Conservation (phyloP, 2,797 vertebrate species). For the Prionace glauca region DNA sequence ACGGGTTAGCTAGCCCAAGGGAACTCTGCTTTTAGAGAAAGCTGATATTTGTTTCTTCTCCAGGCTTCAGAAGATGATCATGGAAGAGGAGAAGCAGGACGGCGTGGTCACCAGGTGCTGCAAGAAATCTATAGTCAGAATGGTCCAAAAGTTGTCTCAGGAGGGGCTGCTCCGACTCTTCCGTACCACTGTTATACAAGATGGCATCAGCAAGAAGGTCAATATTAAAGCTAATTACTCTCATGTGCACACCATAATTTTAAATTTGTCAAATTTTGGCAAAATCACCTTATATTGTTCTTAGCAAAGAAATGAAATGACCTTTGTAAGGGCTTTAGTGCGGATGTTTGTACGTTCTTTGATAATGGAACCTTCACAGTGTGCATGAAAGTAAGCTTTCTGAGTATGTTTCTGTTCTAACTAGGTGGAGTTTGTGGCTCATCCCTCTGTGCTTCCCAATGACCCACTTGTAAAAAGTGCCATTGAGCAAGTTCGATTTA, state of each 20-base stretch:
- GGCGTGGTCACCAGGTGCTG: conserved; percentile 83
- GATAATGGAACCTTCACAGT: not conserved
- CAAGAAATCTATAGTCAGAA: conserved; percentile 82
- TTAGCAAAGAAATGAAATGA: not conserved
- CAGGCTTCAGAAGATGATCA: conserved; percentile 91
- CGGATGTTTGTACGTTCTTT: not conserved
- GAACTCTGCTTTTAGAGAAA: not conserved
- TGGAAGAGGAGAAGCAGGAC: conserved; percentile 78
- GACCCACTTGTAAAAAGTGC: conserved; percentile 75
- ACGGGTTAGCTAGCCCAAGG: not conserved
- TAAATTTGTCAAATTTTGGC: not conserved
- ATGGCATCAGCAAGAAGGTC: conserved; percentile 82
- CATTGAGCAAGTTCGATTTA: conserved; percentile 89
- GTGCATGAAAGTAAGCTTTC: not conserved
- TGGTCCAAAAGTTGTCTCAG: conserved; percentile 69
- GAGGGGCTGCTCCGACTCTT: conserved; percentile 78
- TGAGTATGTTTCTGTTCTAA: conserved; percentile 20
- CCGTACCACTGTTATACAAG: conserved; percentile 78
- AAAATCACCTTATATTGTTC: not conserved
- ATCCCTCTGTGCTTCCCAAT: conserved; percentile 77
- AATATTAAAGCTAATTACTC: not conserved
- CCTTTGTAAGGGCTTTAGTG: not conserved
- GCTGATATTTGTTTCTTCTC: not conserved
- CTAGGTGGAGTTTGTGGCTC: conserved; percentile 83
- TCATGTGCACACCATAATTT: too few relatives aligned